phyloP scores from a whole-genome alignment of 1,140 invertebrate species.

The Proctacanthus coquilletti region DNA sequence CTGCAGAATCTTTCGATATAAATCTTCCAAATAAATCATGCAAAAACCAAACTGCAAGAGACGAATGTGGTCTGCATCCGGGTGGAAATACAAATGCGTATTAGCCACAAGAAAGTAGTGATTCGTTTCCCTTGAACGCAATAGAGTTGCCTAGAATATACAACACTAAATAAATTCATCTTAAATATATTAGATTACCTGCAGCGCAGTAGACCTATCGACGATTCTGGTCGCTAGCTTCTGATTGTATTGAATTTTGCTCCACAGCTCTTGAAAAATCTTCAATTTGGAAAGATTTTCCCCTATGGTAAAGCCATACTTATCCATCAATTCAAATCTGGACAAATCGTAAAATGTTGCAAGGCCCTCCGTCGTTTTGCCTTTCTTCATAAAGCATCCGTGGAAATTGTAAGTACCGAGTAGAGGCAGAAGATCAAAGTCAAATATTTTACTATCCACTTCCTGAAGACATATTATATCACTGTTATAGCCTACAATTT shows the following conservation, averaged over 20 bases:
- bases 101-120: slow-evolving; percentile 61
- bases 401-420: slow-evolving; percentile 41
- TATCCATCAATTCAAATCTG: slow-evolving; percentile 40
- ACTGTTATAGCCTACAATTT: slow-evolving; percentile 74
- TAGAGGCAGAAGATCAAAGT: slow-evolving; percentile 48
- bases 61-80: slow-evolving; percentile 73
- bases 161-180: neutral
- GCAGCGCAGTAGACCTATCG: slow-evolving; percentile 43
- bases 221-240: slow-evolving; percentile 42
- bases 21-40: slow-evolving; percentile 39
- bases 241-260: slow-evolving; percentile 40
- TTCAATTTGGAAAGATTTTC: slow-evolving; percentile 37
- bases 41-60: slow-evolving; percentile 55
- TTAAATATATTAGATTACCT: slow-evolving; percentile 18
- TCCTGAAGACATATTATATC: slow-evolving; percentile 89
- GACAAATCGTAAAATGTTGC: slow-evolving; percentile 56
- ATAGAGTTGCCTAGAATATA: slow-evolving; percentile 30
- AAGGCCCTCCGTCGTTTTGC: slow-evolving; percentile 59
- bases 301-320: slow-evolving; percentile 36
- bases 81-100: slow-evolving; percentile 86
- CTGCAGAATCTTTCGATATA: slow-evolving; percentile 30
- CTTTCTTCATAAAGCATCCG: slow-evolving; percentile 52
- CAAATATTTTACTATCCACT: slow-evolving; percentile 68
- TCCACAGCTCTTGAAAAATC: slow-evolving; percentile 41
- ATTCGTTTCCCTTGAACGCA: slow-evolving; percentile 42